A percentile compares a stretch with the other conserved stretches of the same genome.
These are phyloP conservation scores for Himantopus leucocephalus DNA, from an alignment of 2,113 vertebrate species.

Conservation along the genomic window DNA sequence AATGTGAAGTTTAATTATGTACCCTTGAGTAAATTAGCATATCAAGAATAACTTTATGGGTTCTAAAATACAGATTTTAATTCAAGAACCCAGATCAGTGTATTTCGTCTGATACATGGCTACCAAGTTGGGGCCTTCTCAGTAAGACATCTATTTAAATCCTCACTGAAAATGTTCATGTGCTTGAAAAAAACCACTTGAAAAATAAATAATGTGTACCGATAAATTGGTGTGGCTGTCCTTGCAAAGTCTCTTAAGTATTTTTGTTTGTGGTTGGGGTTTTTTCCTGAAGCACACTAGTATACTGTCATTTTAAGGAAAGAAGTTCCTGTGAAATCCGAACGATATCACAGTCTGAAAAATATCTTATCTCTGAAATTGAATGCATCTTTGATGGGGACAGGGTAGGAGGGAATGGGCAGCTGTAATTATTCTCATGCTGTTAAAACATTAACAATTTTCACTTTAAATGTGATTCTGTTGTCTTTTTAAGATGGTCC, in stretches of 20 bases:
- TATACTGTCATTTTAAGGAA: neutral
- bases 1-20: neutral
- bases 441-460: neutral
- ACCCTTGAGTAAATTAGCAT: neutral
- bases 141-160: neutral
- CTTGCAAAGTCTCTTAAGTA: neutral
- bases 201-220: neutral
- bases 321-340: neutral
- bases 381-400: neutral
- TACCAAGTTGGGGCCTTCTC: neutral
- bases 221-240: neutral
- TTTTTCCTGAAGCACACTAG: neutral
- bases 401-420: neutral
- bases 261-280: neutral
- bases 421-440: neutral
- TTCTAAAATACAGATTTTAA: neutral
- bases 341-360: neutral
- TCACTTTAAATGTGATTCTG: neutral
- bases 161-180: neutral
- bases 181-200: neutral
- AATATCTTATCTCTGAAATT: neutral
- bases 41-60: neutral
- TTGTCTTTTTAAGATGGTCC: constrained; percentile 81
- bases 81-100: neutral
- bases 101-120: neutral